Conservation (phyloP, 1,140 invertebrate species). For the Pristionchus pacificus region DNA sequence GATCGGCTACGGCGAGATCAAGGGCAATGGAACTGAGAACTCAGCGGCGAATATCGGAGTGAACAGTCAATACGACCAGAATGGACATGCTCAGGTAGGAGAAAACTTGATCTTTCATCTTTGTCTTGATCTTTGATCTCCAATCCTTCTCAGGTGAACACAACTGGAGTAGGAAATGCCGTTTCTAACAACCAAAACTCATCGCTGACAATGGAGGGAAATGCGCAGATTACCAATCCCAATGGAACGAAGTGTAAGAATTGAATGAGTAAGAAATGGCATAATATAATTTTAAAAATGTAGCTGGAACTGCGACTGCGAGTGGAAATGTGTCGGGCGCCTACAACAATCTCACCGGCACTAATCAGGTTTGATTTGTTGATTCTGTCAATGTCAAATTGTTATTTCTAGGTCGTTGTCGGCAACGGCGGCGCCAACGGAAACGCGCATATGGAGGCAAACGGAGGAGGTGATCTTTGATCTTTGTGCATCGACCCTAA, state of each 20-base stretch:
- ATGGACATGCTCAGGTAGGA: slow-evolving; percentile 8
- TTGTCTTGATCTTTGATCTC: neutral
- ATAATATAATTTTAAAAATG: no score
- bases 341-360: slow-evolving; percentile 30
- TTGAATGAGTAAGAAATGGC: no score
- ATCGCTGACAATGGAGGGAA: neutral
- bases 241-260: neutral
- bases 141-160: neutral
- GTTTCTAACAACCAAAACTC: neutral
- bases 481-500: no score
- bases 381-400: no score
- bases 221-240: neutral
- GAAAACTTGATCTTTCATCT: no score
- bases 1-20: slow-evolving; percentile 28
- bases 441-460: slow-evolving; percentile 26
- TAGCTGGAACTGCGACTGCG: slow-evolving; percentile 16
- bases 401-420: no score
- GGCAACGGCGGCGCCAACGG: slow-evolving; percentile 10
- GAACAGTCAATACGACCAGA: slow-evolving; percentile 23
- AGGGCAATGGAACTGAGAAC: slow-evolving; percentile 27
- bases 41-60: slow-evolving; percentile 24
- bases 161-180: neutral
- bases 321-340: slow-evolving; percentile 22
- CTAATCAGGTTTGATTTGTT: no score
- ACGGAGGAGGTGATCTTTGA: slow-evolving; percentile 9